These are phyloP conservation scores for Limonius californicus DNA, from an alignment of 1,140 invertebrate species.

Conservation along the genomic window DNA sequence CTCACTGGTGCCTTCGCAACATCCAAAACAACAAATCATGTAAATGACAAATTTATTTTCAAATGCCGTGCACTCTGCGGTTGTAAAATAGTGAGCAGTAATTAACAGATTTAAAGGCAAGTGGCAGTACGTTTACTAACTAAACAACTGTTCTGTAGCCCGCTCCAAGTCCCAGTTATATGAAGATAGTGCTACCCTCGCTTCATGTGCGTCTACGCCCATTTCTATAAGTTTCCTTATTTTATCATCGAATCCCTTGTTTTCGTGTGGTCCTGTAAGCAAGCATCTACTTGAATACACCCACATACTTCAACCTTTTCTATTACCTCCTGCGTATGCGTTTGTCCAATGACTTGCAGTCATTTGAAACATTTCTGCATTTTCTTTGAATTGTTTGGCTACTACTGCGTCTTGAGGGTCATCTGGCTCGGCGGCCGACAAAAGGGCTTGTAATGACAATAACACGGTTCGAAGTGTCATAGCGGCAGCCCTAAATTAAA, in stretches of 20 bases:
- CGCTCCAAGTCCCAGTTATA: constrained; percentile 87
- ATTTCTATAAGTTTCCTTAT: constrained; percentile 80
- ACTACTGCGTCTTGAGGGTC: constrained; percentile 98
- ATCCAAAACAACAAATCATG: not conserved
- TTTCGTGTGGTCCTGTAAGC: constrained; percentile 63
- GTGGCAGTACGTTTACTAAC: constrained; percentile 58
- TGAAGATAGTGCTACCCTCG: constrained; percentile 79
- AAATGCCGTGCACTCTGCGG: not conserved
- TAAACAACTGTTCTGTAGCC: constrained; percentile 84
- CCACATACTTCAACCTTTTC: too few species aligned
- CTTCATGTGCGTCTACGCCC: constrained; percentile 81
- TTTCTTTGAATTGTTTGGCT: constrained; percentile 91
- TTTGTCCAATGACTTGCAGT: constrained; percentile 95
- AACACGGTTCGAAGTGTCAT: constrained; percentile 96
- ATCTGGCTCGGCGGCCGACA: constrained; percentile 92
- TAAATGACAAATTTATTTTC: not conserved
- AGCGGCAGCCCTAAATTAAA: constrained; percentile 81
- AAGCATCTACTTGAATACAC: too few species aligned
- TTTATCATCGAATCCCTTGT: constrained; percentile 76
- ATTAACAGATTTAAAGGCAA: not conserved
- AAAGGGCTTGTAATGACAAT: constrained; percentile 85
- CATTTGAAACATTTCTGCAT: constrained; percentile 76
- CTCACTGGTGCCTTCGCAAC: not conserved
- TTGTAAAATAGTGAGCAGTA: not conserved
- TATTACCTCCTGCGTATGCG: constrained; percentile 82